Conservation (phyloP, 2,113 vertebrate genomes). For the Pica pica region DNA sequence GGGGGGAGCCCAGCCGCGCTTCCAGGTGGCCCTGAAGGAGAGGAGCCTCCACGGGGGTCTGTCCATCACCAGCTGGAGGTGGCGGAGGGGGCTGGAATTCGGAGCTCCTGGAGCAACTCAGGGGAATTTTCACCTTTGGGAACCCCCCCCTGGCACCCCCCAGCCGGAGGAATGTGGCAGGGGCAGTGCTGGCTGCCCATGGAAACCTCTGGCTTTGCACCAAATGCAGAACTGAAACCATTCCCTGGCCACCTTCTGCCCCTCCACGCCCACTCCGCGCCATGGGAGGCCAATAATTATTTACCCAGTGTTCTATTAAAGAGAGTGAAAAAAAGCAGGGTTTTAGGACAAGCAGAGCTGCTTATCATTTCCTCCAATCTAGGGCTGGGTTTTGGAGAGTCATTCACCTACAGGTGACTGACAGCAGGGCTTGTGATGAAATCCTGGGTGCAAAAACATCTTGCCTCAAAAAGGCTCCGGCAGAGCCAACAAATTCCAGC, state of each 20-base stretch:
- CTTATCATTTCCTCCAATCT: slow-evolving; percentile 4
- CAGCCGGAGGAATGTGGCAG: not conserved
- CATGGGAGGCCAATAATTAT: not conserved
- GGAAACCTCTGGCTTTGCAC: not conserved
- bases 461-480: not conserved
- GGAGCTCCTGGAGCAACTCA: not conserved
- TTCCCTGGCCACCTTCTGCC: not conserved
- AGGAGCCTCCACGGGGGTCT: not conserved
- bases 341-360: not conserved
- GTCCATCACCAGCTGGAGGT: not conserved
- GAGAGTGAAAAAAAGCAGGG: not conserved
- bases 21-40: fast-evolving
- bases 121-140: not conserved
- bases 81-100: not conserved
- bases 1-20: not conserved
- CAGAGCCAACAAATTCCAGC: not conserved
- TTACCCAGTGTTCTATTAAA: not conserved
- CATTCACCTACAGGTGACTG: not conserved
- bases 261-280: not conserved
- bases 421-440: not conserved
- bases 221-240: not conserved
- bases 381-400: slow-evolving; percentile 14
- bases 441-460: not conserved
- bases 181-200: not conserved
- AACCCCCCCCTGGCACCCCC: not conserved